A percentile compares a stretch with the other conserved stretches of the same genome.
Evolutionary conservation across 2,113 vertebrate species (phyloP).

Genomic region (Tylochromis polylepis): DNA sequence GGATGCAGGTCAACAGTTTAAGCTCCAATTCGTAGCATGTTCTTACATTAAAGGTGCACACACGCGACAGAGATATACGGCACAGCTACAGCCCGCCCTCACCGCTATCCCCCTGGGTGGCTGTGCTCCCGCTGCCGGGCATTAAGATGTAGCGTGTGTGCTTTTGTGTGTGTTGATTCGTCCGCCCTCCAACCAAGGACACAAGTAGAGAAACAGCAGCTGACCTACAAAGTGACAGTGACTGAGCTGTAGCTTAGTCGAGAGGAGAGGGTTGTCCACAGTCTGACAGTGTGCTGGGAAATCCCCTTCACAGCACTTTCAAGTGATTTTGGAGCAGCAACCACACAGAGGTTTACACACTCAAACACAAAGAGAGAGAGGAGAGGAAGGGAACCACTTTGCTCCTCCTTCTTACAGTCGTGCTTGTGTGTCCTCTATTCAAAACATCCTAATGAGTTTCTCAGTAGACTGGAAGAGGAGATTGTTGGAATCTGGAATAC

Average conservation of each 20-base stretch:
- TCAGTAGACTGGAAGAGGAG: not conserved
- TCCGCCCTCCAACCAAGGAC: constrained; percentile 65
- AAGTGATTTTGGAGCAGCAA: constrained; percentile 14
- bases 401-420: not conserved
- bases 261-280: constrained; percentile 19
- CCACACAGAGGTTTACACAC: not conserved
- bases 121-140: constrained; percentile 38
- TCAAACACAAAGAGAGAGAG: constrained; percentile 9
- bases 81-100: constrained; percentile 27
- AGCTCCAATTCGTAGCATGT: constrained; percentile 51
- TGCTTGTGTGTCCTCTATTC: not conserved
- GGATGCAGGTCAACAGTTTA: constrained; percentile 62
- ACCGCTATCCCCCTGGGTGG: constrained; percentile 27
- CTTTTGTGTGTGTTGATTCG: not conserved
- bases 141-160: constrained; percentile 25
- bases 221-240: constrained; percentile 70
- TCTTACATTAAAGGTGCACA: constrained; percentile 4
- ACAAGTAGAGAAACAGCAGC: constrained; percentile 20
- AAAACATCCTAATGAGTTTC: constrained; percentile 11
- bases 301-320: constrained; percentile 25
- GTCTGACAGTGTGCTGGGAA: constrained; percentile 11
- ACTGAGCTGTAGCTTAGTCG: constrained; percentile 41
- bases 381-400: not conserved
- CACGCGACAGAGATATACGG: constrained; percentile 30
- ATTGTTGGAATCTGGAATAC: not conserved